These are phyloP conservation scores for Spheniscus mendiculus DNA, from an alignment of 2,113 vertebrate species.

Conservation along the genomic window DNA sequence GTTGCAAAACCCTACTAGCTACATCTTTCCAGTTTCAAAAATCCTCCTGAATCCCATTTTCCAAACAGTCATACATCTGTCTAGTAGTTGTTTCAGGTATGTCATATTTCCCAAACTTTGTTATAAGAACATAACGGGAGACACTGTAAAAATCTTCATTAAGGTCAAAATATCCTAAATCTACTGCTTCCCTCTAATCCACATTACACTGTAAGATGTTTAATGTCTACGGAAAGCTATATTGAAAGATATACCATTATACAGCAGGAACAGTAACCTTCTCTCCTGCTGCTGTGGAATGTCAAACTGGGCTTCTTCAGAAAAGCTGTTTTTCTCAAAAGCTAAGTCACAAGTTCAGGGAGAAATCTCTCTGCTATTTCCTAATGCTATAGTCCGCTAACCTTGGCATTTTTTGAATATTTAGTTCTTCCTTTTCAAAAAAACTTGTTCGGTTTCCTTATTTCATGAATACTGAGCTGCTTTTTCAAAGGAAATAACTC, in stretches of 20 bases:
- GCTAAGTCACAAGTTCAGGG: slow-evolving; percentile 56
- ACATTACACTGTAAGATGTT: neutral
- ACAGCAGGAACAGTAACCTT: neutral
- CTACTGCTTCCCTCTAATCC: neutral
- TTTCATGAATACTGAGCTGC: neutral
- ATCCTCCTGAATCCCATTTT: neutral
- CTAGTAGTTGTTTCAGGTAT: neutral
- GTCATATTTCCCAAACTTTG: neutral
- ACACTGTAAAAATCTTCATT: neutral
- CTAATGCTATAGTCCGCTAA: slow-evolving; percentile 49
- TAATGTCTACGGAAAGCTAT: neutral
- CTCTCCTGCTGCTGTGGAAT: neutral
- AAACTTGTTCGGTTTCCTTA: neutral
- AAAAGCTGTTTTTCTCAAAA: slow-evolving; percentile 35
- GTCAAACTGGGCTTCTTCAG: slow-evolving; percentile 18
- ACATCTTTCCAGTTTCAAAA: neutral
- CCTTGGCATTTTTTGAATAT: slow-evolving; percentile 57
- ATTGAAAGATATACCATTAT: neutral
- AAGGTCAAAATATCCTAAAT: neutral
- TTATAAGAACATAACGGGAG: neutral
- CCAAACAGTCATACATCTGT: neutral
- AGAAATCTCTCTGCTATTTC: slow-evolving; percentile 60
- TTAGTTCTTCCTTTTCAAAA: slow-evolving; percentile 21
- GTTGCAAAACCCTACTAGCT: neutral
- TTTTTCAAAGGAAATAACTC: slow-evolving; percentile 20